Evolutionary conservation across 2,888 invertebrate genomes (phyloP), one percentile per base, ranked within the genome.

Genomic region (Limnephilus rhombicus): DNA sequence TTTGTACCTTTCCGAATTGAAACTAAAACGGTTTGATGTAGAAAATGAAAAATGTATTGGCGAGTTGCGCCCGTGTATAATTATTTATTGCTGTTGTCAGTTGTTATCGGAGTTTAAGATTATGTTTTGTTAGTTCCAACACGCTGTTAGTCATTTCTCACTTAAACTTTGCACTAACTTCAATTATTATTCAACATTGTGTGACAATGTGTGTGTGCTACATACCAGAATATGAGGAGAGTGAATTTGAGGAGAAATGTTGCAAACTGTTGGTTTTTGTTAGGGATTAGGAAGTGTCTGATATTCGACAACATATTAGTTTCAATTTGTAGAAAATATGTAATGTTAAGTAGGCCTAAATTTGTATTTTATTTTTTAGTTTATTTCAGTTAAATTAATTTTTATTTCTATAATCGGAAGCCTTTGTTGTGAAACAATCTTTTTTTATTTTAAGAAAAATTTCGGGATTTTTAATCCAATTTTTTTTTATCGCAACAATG

Each of bases 321-420:
- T 92, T 90, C 90, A 92, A 92, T 92, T 90, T 85, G 87, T 92
- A 92, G 92, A 90, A 90, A 92, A 93, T 92, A 93, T 89, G 88
- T 91, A 87, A 92, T 92, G 93, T 93, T 93, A 93, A 93, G 92
- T 93, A 92, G 92, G 88, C 89, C 92, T 92, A 93, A 92, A 91
- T 93, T 93, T 93, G 87, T 90, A 90, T 90, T 92, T 83, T 91
- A 92, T 92, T 82, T 85, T 24, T 90, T 91, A 92, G 89, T 92
- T 92, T 92, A 93, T 91, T 91, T 90, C 45, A 89, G 92, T 91
- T 92, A 91, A 91, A 91, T 90, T 91, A 90, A 88, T 88, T 86
- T 90, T 85, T 92, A 80, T 41, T 89, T 83, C 49, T 68, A n/a
- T 68, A 68, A 68, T 34, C 24, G 82, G 45, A 83, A 89, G n/a